These are phyloP conservation scores for Callithrix jacchus DNA, from an alignment of 2,113 vertebrate genomes.

Conservation along the genomic window DNA sequence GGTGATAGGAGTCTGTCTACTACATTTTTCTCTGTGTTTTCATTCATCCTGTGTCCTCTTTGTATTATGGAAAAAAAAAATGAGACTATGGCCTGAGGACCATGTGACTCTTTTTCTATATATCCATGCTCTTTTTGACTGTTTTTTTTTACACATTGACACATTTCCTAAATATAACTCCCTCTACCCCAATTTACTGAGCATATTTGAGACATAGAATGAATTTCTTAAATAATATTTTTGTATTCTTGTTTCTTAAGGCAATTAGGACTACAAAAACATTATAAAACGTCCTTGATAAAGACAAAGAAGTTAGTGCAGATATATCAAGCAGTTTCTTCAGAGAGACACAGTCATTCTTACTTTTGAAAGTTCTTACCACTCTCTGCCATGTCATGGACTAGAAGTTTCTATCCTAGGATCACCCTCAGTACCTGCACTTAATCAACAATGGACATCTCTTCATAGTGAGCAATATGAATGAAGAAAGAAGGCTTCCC, in stretches of 20 bases:
- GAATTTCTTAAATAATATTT: not conserved
- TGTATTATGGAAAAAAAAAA: slow-evolving; percentile 13
- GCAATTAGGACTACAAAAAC: not conserved
- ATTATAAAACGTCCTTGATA: not conserved
- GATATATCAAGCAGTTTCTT: not conserved
- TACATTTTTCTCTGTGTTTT: not conserved
- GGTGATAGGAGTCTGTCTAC: not conserved
- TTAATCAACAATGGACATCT: not conserved
- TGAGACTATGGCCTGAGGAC: not conserved
- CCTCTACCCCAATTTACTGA: not conserved
- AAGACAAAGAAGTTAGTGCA: not conserved
- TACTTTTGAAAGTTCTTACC: not conserved
- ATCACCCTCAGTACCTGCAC: not conserved
- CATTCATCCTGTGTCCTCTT: not conserved
- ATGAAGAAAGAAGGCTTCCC: not conserved
- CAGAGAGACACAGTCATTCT: not conserved
- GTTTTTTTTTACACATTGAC: not conserved
- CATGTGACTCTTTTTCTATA: not conserved
- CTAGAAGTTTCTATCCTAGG: not conserved
- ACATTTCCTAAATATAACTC: not conserved
- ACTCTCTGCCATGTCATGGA: not conserved
- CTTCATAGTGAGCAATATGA: not conserved
- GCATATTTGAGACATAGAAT: not conserved
- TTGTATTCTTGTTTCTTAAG: not conserved
- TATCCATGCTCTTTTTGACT: not conserved